Evolutionary conservation across 1,140 invertebrate species (phyloP).

Genomic region (Trichoplusia ni): DNA sequence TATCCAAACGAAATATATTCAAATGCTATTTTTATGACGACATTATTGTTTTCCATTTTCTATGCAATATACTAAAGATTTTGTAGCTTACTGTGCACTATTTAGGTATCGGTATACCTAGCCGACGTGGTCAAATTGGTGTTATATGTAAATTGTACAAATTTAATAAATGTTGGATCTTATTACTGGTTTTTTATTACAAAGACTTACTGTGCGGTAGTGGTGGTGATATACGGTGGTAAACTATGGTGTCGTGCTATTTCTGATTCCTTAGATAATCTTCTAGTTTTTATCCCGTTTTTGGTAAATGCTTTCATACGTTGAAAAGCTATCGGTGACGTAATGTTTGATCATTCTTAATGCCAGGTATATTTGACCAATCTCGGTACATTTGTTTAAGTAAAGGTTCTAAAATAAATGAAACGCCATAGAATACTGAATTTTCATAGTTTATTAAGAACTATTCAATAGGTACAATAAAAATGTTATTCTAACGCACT

Average conservation of each 20-base stretch:
- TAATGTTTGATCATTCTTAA: no score
- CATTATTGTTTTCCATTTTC: slow-evolving; percentile 16
- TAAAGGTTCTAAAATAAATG: not conserved
- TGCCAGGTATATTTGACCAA: no score
- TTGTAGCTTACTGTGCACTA: slow-evolving; percentile 25
- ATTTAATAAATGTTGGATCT: slow-evolving; percentile 76
- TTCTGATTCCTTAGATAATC: no score
- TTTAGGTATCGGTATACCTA: slow-evolving; percentile 20
- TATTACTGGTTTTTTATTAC: not conserved
- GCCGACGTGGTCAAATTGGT: slow-evolving; percentile 41
- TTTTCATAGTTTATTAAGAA: slow-evolving; percentile 69
- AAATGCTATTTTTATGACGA: slow-evolving; percentile 28
- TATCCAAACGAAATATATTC: slow-evolving; percentile 16
- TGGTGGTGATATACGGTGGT: no score
- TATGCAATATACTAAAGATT: slow-evolving; percentile 10
- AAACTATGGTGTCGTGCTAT: no score
- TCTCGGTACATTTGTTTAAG: no score
- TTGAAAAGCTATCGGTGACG: no score
- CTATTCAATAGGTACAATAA: slow-evolving; percentile 70
- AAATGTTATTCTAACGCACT: slow-evolving; percentile 62
- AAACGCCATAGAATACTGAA: not conserved
- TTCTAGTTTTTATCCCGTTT: no score
- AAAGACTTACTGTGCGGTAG: no score
- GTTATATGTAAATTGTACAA: slow-evolving; percentile 72
- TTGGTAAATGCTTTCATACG: no score